Base-by-base conservation (phyloP, 2,797 vertebrate species). In the Catharus ustulatus region DNA sequence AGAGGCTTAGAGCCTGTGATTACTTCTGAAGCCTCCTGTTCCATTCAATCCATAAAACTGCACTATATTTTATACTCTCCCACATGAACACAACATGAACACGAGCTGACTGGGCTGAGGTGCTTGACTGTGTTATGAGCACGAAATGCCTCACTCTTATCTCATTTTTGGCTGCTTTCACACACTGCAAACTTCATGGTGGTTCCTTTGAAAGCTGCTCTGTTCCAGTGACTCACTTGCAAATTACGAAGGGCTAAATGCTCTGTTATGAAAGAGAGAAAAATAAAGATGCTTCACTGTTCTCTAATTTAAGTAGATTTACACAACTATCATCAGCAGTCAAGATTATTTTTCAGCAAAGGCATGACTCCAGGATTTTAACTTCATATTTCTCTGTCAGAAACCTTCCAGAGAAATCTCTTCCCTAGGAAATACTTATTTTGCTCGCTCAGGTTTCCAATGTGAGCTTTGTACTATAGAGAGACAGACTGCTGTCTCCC, bases 161-260 rank as follows among this genome's bases (percentile, higher is more conserved):
- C 90, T 93, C 63, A 54, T 55, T 73, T 81, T 62, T 85, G 62
- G 43, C 84, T 91, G 51, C 48, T 92, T 93, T 94, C 87, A 91
- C 43, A 34, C 91, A 69, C 79, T 96, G 51, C 66, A 84, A 66
- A 81, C 79, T 92, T 89, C 66, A 46, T 18, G 66, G 58, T 86
- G 73, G 62, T 75, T 96, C 87, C 62, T 93, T 92, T 96, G 91
- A 94, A 95, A 96, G 48, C 66, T 75, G 7, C 52, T 42, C 32
- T 66, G 22, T 87, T 79, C 69, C 64, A 78, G 55, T 94, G 94
- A 96, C 75, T 96, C 81, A 92, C 61, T 73, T 88, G 62, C 34
- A 95, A 95, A 90, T 93, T 68, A 84, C 3, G 32, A 69, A 48
- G 1, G 89, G 83, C 51, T 76, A 59, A 90, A 61, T 52, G 62